Conservation (phyloP, 1,140 invertebrate species). For the Leptinotarsa lineolata region DNA sequence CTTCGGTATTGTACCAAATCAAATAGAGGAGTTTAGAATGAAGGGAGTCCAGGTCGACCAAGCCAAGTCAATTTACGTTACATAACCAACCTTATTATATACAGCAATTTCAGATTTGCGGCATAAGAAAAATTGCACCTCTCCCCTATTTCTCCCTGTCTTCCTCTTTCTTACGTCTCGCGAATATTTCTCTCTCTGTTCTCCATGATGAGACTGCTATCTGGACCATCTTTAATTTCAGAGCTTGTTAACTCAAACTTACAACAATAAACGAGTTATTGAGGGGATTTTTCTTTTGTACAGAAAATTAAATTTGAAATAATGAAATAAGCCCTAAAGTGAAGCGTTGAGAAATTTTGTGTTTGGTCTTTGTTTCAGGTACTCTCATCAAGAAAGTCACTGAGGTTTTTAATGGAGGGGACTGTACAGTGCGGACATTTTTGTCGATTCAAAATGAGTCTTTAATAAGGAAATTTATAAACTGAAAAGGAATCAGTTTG, state of each 20-base stretch:
- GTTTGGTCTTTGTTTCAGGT: slow-evolving; percentile 9
- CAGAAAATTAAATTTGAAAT: slow-evolving; percentile 38
- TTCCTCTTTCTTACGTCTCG: slow-evolving; percentile 1
- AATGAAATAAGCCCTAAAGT: slow-evolving; percentile 30
- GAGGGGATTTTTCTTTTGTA: slow-evolving; percentile 42
- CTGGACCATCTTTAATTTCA: slow-evolving; percentile 48
- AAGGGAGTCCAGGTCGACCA: slow-evolving; percentile 19
- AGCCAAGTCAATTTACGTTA: slow-evolving; percentile 43
- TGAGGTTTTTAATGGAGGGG: too few species aligned
- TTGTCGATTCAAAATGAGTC: too few species aligned
- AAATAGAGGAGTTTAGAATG: slow-evolving; percentile 15
- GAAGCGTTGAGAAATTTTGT: slow-evolving; percentile 10
- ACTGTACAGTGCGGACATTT: too few species aligned
- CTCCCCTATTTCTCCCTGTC: slow-evolving; percentile 35
- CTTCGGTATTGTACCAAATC: not conserved
- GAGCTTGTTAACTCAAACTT: slow-evolving; percentile 49
- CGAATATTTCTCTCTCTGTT: slow-evolving; percentile 24
- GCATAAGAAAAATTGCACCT: slow-evolving; percentile 49
- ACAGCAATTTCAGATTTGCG: slow-evolving; percentile 49
- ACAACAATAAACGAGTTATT: slow-evolving; percentile 47
- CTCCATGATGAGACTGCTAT: slow-evolving; percentile 41
- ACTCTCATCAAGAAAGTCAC: not conserved
- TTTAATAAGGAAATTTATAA: too few species aligned
- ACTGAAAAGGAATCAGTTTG: too few species aligned
- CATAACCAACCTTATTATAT: slow-evolving; percentile 48